Base-by-base conservation (phyloP, 2,888 invertebrate genomes). In the Hedya salicella region DNA sequence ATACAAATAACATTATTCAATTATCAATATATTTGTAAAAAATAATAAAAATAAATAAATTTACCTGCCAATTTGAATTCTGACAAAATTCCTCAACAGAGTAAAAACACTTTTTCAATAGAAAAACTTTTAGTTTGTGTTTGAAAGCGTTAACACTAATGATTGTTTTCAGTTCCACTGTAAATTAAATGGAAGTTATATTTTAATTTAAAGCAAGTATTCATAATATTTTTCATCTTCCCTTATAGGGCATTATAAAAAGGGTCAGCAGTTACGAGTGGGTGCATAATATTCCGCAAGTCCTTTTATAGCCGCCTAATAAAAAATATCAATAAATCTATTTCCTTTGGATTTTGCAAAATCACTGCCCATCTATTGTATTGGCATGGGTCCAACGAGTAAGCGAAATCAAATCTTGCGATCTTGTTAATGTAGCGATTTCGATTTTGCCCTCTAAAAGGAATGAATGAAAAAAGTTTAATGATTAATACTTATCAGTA, bases 381-480 rank as follows among this genome's bases (percentile, higher is more conserved):
- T 68, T 68, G 68, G 68, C 68, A 14, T 16, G 39, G 44, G 5
- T 61, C 68, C 68, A 68, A 48, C 46, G 60, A 53, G 68, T 52
- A 57, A 68, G 66, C 56, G 40, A 42, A 53, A 62, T 66, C 62
- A 61, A 52, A 66, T 57, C 68, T 62, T n/a, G 46, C 40, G 42
- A 67, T 68, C 67, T 68, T 67, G 67, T 63, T 59, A 68, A 63
- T 59, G 59, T 68, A 59, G 67, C 63, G 59, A 36, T 68, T 63
- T 30, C 59, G 50, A 53, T 59, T 53, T 63, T 40, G 46, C 40
- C 54, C 65, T 64, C 56, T 48, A 32, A 21, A 56, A 68, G 40
- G 48, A 48, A 67, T 49, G 44, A 16, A 25, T 30, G 36, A 52
- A 56, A 64, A 56, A 30, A 30, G 4, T n/a, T 6, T 59, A 57